Evolutionary conservation across 2,888 invertebrate genomes (phyloP).

Genomic region (Crossocerus cetratus): DNA sequence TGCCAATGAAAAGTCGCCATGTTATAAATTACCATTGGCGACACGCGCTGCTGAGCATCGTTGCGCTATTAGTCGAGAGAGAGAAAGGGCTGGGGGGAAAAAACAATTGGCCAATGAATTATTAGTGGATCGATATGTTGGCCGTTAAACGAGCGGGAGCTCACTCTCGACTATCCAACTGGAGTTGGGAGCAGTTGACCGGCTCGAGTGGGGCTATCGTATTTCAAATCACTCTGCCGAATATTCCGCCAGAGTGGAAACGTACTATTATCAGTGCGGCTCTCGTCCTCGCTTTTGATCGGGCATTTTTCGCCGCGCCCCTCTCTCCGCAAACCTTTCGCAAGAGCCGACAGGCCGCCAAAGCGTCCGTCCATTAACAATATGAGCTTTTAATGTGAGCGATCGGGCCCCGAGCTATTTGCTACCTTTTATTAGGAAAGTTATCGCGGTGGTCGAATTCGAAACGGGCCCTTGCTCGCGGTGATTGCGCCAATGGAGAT

Average conservation of each 20-base stretch:
- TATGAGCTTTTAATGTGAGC: neutral
- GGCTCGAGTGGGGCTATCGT: slow-evolving; percentile 13
- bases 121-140: too few species aligned
- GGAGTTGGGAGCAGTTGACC: slow-evolving; percentile 17
- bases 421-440: too few species aligned
- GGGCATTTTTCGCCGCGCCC: neutral
- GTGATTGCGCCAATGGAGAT: too few species aligned
- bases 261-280: slow-evolving; percentile 27
- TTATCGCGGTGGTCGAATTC: too few species aligned
- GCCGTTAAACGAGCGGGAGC: neutral
- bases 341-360: too few species aligned
- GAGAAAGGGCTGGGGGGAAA: too few species aligned
- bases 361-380: slow-evolving; percentile 19
- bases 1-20: too few species aligned
- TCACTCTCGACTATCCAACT: slow-evolving; percentile 8
- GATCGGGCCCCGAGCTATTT: neutral
- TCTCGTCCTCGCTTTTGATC: slow-evolving; percentile 22
- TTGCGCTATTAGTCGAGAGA: too few species aligned
- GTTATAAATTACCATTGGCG: too few species aligned
- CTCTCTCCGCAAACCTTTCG: slow-evolving; percentile 22
- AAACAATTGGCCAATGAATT: too few species aligned
- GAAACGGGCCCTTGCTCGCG: too few species aligned
- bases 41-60: too few species aligned
- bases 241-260: slow-evolving; percentile 31
- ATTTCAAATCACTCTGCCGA: slow-evolving; percentile 17